Conservation (phyloP, 2,113 vertebrate species). For the Rhinogobius similis region DNA sequence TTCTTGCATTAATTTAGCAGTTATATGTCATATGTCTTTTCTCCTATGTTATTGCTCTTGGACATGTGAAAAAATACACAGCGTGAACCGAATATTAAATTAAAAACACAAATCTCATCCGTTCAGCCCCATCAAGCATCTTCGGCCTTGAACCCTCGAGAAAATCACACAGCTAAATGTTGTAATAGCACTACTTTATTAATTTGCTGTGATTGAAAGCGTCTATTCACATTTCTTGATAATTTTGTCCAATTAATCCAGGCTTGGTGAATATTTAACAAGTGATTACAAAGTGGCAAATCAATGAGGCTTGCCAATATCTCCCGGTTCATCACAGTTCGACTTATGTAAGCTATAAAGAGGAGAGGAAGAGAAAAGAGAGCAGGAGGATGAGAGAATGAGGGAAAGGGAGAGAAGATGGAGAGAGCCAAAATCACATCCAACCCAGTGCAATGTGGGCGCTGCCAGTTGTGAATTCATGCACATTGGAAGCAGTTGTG, state of each 20-base stretch:
- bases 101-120: not conserved
- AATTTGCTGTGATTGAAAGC: conserved; percentile 16
- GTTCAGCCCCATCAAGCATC: not conserved
- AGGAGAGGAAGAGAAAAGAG: conserved; percentile 6
- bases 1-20: no score
- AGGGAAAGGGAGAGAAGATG: not conserved
- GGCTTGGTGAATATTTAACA: conserved; percentile 12
- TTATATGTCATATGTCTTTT: no score
- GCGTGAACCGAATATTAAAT: no score
- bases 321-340: conserved; percentile 41
- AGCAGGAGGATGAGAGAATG: not conserved
- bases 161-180: not conserved
- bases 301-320: conserved; percentile 30
- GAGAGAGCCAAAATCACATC: conserved; percentile 50
- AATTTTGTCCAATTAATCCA: not conserved
- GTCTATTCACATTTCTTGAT: conserved; percentile 17
- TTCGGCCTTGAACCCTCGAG: not conserved
- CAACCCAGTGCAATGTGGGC: conserved; percentile 33
- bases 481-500: not conserved
- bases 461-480: conserved; percentile 21
- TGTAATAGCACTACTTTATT: not conserved
- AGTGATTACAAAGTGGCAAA: conserved; percentile 27
- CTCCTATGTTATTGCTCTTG: no score
- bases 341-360: conserved; percentile 42
- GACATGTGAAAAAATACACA: no score